A percentile compares a stretch with the other conserved stretches of the same genome.
Evolutionary conservation across 2,888 invertebrate species (phyloP).

Genomic region (Microchrysa polita): DNA sequence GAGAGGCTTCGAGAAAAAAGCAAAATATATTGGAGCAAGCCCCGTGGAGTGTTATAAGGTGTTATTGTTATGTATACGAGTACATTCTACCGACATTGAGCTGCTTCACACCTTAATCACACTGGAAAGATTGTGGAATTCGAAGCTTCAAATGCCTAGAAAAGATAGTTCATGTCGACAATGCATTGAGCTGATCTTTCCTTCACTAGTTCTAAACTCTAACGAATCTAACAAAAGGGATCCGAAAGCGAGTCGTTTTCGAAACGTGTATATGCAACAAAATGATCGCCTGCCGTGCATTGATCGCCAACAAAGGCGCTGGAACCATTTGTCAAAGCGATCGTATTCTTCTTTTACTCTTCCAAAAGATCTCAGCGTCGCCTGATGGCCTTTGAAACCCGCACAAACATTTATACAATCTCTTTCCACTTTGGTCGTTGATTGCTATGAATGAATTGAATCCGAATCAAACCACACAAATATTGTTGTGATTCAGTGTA

Average conservation of each 20-base stretch:
- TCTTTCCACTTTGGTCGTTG: background rate
- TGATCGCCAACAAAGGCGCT: conserved; percentile 31
- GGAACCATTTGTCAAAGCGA: conserved; percentile 30
- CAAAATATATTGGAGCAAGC: conserved; percentile 22
- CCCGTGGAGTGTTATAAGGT: background rate
- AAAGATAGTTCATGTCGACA: background rate
- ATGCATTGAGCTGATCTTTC: background rate
- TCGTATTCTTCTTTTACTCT: background rate
- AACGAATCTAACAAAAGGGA: conserved; percentile 28
- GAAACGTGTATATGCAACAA: background rate
- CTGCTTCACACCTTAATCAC: conserved; percentile 39
- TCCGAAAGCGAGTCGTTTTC: conserved; percentile 27
- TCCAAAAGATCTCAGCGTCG: background rate
- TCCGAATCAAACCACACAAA: too few relatives aligned
- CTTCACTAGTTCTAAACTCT: background rate
- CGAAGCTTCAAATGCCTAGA: conserved; percentile 8
- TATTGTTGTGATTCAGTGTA: too few relatives aligned
- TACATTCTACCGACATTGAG: background rate
- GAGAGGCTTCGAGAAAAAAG: background rate
- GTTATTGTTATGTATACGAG: conserved; percentile 3
- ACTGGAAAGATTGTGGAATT: conserved; percentile 16
- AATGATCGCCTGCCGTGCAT: conserved; percentile 34
- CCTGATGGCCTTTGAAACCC: too few relatives aligned
- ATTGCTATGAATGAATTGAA: too few relatives aligned
- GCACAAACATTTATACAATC: background rate